Evolutionary conservation across 2,797 vertebrate genomes (phyloP).

Genomic region (Ctenopoma multispine): DNA sequence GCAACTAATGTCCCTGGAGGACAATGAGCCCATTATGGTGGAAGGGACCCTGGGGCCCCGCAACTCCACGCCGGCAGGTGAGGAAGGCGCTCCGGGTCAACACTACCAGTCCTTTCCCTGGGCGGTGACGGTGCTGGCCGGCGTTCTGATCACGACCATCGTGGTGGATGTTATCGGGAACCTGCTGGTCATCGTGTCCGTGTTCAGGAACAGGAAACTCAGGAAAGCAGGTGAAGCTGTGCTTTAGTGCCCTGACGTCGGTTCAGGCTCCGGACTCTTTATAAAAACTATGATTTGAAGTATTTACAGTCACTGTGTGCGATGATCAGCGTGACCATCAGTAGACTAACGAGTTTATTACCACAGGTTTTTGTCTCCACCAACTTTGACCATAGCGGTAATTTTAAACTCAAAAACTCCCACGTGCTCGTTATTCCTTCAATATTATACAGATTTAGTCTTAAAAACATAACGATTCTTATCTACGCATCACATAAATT

Average conservation of each 20-base stretch:
- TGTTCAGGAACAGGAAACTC: slow-evolving; percentile 89
- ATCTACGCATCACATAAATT: background rate
- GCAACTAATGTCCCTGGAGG: slow-evolving; percentile 78
- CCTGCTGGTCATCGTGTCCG: slow-evolving; percentile 88
- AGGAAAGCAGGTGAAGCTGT: slow-evolving; percentile 84
- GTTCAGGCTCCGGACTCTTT: no score
- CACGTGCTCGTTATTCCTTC: no score
- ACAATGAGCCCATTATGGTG: slow-evolving; percentile 61
- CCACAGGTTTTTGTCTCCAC: background rate
- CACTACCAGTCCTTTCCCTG: slow-evolving; percentile 79
- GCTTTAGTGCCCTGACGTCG: no score
- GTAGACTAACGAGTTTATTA: no score
- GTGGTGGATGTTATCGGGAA: slow-evolving; percentile 88
- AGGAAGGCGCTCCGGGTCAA: slow-evolving; percentile 59
- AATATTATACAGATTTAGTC: no score
- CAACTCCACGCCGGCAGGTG: slow-evolving; percentile 58
- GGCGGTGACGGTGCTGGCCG: slow-evolving; percentile 81
- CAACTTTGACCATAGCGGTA: no score
- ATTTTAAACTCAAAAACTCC: background rate
- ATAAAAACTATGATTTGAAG: no score
- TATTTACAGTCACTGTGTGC: no score
- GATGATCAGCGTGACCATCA: no score
- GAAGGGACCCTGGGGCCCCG: slow-evolving; percentile 63
- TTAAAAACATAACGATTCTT: no score
- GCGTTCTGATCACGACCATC: slow-evolving; percentile 87